Conservation (phyloP, 2,113 vertebrate genomes). For the Chlorodrepanis virens region DNA sequence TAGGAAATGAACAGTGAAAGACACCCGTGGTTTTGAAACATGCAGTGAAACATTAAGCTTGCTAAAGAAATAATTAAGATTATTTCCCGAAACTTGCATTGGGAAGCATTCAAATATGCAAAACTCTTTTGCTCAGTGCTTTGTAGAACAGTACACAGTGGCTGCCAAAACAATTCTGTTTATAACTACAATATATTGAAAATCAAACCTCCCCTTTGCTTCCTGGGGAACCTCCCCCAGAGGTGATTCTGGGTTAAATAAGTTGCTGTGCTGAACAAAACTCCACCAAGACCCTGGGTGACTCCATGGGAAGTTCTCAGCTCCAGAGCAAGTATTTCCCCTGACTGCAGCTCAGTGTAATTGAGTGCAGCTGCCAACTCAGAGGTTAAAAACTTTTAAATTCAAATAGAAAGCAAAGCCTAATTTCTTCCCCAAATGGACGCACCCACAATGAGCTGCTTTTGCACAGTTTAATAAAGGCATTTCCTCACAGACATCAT, state of each 20-base stretch:
- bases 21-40: background rate
- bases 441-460: background rate
- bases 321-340: background rate
- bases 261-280: background rate
- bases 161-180: background rate
- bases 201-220: background rate
- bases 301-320: background rate
- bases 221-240: background rate
- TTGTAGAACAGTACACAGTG: background rate
- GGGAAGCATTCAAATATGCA: background rate
- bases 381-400: background rate
- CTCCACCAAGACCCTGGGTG: background rate
- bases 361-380: background rate
- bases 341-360: background rate
- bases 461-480: background rate
- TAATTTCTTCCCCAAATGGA: background rate
- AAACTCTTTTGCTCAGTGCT: background rate
- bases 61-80: background rate
- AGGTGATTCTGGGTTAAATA: background rate
- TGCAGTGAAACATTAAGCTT: background rate
- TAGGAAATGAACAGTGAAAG: background rate
- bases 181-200: background rate
- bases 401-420: background rate
- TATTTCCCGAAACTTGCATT: background rate
- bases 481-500: background rate